Conservation (phyloP, 2,113 vertebrate genomes). For the Pelecanus crispus region DNA sequence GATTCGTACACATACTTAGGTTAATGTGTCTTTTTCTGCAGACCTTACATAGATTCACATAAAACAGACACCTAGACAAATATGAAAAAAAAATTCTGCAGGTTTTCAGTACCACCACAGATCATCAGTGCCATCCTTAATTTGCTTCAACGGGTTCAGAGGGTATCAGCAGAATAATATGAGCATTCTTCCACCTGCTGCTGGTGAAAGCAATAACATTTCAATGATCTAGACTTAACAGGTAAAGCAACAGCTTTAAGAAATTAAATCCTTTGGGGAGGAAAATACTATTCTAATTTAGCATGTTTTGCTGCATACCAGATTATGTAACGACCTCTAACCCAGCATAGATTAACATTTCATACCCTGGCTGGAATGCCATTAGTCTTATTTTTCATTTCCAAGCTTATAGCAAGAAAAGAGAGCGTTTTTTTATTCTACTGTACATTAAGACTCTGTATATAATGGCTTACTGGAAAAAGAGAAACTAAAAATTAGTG, state of each 20-base stretch:
- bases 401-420: not conserved
- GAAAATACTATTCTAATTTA: not conserved
- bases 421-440: not conserved
- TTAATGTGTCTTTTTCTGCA: not conserved
- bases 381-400: not conserved
- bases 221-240: not conserved
- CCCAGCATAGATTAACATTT: not conserved
- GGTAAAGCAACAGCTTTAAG: not conserved
- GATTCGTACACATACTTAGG: not conserved
- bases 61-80: not conserved
- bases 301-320: not conserved
- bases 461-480: not conserved
- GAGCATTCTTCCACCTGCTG: not conserved
- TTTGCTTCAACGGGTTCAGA: not conserved
- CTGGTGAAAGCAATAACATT: not conserved
- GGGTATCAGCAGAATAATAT: not conserved
- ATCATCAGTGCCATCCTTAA: not conserved
- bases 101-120: not conserved
- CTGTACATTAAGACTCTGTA: not conserved
- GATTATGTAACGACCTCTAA: not conserved
- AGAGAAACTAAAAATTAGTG: not conserved
- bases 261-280: not conserved
- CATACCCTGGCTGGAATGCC: not conserved
- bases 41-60: not conserved
- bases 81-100: not conserved